These are phyloP conservation scores for Anoplius nigerrimus DNA, from an alignment of 2,888 invertebrate genomes.

Conservation along the genomic window DNA sequence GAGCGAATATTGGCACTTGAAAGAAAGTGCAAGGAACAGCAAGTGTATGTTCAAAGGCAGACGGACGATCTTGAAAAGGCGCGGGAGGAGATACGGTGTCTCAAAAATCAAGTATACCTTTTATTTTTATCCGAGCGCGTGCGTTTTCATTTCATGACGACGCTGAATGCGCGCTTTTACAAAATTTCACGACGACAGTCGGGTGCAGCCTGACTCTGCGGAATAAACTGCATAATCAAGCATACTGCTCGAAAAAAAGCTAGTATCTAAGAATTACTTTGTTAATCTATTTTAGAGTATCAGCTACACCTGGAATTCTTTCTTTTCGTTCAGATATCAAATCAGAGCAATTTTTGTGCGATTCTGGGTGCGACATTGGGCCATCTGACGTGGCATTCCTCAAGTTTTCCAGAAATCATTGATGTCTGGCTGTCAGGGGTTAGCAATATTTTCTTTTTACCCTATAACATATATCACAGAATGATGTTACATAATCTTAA, in stretches of 20 bases:
- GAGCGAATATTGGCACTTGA: constrained; percentile 42
- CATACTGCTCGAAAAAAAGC: too few species aligned
- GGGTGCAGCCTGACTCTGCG: too few species aligned
- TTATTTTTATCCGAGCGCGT: neutral
- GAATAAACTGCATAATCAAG: too few species aligned
- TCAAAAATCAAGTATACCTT: constrained; percentile 57
- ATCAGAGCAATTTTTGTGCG: constrained; percentile 71
- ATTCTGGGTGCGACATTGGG: constrained; percentile 72
- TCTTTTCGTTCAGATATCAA: constrained; percentile 38
- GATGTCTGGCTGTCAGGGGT: constrained; percentile 69
- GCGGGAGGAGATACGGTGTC: constrained; percentile 53
- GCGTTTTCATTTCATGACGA: too few species aligned
- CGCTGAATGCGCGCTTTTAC: too few species aligned
- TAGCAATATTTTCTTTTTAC: constrained; percentile 18
- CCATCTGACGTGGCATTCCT: constrained; percentile 72
- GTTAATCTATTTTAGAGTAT: neutral
- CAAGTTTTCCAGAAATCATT: constrained; percentile 65
- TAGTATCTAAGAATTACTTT: constrained; percentile 4
- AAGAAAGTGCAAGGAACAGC: constrained; percentile 47
- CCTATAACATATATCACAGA: too few species aligned
- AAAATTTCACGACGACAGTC: too few species aligned
- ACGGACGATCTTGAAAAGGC: constrained; percentile 40
- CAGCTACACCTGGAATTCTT: too few species aligned
- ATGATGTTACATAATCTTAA: too few species aligned
- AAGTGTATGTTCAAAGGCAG: constrained; percentile 46